Percentiles rank a stretch among this genome's conserved stretches.
These are phyloP conservation scores for Geotria australis DNA, from an alignment of 2,797 vertebrate genomes.

Conservation along the genomic window DNA sequence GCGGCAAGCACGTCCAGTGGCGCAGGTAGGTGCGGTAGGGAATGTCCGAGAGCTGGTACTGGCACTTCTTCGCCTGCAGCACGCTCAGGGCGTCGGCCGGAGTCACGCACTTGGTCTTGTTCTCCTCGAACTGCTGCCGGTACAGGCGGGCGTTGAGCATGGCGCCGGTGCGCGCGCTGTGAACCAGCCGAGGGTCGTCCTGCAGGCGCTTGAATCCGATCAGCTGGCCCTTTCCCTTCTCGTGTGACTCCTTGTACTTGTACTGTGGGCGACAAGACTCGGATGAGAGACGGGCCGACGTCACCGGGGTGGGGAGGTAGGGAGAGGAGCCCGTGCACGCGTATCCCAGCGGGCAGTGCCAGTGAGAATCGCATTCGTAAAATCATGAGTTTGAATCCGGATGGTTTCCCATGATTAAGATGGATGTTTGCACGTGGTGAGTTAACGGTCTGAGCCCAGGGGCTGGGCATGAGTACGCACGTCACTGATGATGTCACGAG, in stretches of 20 bases:
- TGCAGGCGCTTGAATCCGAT: neutral
- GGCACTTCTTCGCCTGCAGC: neutral
- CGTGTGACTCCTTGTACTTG: neutral
- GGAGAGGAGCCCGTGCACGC: no score
- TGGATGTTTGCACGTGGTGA: no score
- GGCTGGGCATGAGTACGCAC: neutral
- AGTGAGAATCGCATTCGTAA: no score
- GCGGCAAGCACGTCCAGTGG: neutral
- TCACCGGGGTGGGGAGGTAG: no score
- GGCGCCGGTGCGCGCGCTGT: neutral
- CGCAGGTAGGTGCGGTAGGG: neutral
- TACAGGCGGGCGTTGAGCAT: neutral
- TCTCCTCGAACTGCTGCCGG: neutral
- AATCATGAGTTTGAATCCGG: no score
- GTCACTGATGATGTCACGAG: neutral
- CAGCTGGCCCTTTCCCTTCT: neutral
- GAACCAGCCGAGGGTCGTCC: neutral
- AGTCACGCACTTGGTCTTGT: neutral
- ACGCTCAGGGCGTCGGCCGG: neutral
- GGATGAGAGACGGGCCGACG: no score
- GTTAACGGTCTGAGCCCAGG: no score
- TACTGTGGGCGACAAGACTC: neutral
- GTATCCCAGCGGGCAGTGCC: no score
- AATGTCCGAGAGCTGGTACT: neutral
- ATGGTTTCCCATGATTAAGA: no score